Evolutionary conservation across 2,797 vertebrate species (phyloP), one percentile per base, ranked within the genome.

Genomic region (Pipistrellus kuhlii): DNA sequence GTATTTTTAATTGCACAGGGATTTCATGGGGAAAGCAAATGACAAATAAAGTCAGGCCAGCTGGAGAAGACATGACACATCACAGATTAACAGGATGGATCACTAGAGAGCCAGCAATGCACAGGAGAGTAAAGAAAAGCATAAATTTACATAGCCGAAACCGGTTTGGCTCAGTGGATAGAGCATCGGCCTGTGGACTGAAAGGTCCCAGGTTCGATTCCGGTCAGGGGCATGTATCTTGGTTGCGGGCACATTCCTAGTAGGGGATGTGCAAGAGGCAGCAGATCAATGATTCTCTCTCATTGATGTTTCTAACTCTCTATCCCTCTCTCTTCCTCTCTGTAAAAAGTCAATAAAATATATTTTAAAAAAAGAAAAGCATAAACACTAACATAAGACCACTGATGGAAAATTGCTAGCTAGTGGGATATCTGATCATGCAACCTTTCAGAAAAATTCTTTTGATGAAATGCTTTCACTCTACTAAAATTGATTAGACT

Each of bases 1-100:
- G 46, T 82, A n/a, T 23, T 75, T 85, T 73, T 88, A 90, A 72
- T 69, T 72, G 17, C 35, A 32, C 18, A 41, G 55, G 51, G 38
- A 94, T 77, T 77, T 89, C 92, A 55, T 9, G 20, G 41, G 78
- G 76, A 38, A 77, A 90, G 69, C 23, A 35, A 44, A 32, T 46
- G 9, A 68, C 21, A 18, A 32, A 59, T 48, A 75, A 85, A 62
- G 41, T 69, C 27, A 38, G 10, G 7, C 20, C 17, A 46, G 15
- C 15, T 38, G 11, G 21, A 86, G 4, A 46, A 23, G n/a, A 66
- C 30, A 4, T 30, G 41, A 95, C 76, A 59, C 2, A 53, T 68
- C 64, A 57, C 11, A 64, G 71, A 76, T 10, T 10, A 83, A 41
- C 1, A 77, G 48, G 41, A 35, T 2, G 2, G 8, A 38, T 21